Evolutionary conservation across 2,797 vertebrate species (phyloP), one percentile per base, ranked within the genome.

Genomic region (Arctocebus calabarensis): DNA sequence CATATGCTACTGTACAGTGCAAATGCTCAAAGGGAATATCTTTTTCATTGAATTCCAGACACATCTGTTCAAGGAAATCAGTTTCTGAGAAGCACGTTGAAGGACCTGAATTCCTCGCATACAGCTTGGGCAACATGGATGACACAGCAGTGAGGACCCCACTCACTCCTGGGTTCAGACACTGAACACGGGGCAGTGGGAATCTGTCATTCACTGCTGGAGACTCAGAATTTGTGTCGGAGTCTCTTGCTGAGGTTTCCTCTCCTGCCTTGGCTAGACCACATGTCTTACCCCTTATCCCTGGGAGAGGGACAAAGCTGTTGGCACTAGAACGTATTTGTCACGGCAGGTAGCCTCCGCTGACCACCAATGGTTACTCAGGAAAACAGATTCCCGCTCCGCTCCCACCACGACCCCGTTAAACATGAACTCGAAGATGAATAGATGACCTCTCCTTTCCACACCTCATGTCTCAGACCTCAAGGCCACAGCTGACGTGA

Each of bases 1-100:
- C 20, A 55, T 7, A 34, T 57, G 10, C 3, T 43, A 19, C 23
- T 66, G 2, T n/a, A 19, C 4, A 11, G 22, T 6, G 3, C 37
- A 43, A 43, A 62, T 77, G 20, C 20, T 37, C 88, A 45, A 22
- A 22, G 93, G 6, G 37, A 61, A n/a, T 5, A 3, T 55, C 48
- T 64, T 88, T 94, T n/a, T 73, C 3, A 7, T 59, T 83, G 48
- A 77, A 62, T 79, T n/a, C 27, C 81, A 84, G 91, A 81, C 43
- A 16, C 16, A 32, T 12, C 27, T 75, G 45, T 83, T 84, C 7
- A 79, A 77, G 52, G 40, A 91, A 70, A 25, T 45, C 3, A 3
- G 34, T 89, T 81, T 91, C 48, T 78, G 64, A 96, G 84, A 90
- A 71, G 37, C n/a, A 57, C 12, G 5, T 12, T 37, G 19, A 48